Percentiles rank a stretch among this genome's conserved stretches.
Conservation (phyloP, 2,113 vertebrate species). For the Orthonyx spaldingii region DNA sequence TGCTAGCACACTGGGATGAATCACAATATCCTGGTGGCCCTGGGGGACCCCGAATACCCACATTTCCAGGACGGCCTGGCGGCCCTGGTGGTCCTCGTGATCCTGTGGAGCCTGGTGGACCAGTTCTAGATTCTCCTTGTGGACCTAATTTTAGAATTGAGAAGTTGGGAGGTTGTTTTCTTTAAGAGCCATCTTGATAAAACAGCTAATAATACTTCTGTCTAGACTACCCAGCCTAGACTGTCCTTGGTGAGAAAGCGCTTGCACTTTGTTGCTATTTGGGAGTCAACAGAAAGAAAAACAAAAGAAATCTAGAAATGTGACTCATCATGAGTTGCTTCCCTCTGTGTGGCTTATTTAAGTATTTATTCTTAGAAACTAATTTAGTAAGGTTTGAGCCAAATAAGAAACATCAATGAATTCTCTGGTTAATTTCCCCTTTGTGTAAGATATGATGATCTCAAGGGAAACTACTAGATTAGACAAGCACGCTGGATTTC, state of each 20-base stretch:
- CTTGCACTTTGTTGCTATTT: conserved; percentile 66
- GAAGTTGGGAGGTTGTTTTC: conserved; percentile 4
- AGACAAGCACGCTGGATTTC: conserved; percentile 45
- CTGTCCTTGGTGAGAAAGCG: conserved; percentile 31
- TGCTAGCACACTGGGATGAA: conserved; percentile 94
- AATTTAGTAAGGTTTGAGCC: conserved; percentile 59
- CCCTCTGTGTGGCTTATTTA: conserved; percentile 59
- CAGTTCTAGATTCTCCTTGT: conserved; percentile 88
- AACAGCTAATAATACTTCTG: background rate
- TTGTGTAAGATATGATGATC: conserved; percentile 31
- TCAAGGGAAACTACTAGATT: conserved; percentile 51
- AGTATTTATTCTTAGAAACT: conserved; percentile 74
- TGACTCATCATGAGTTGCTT: conserved; percentile 73
- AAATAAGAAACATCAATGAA: conserved; percentile 57
- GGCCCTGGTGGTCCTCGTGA: conserved; percentile 86
- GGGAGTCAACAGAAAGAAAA: conserved; percentile 77
- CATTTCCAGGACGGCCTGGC: conserved; percentile 86
- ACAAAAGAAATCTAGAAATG: conserved; percentile 67
- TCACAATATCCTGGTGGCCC: conserved; percentile 96
- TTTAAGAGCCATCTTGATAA: background rate
- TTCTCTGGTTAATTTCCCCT: conserved; percentile 51
- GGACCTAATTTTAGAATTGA: conserved; percentile 75
- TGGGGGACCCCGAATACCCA: conserved; percentile 85
- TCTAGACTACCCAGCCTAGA: conserved; percentile 3
- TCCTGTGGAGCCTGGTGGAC: conserved; percentile 84